Percentiles rank a stretch among this genome's conserved stretches.
phyloP scores from a whole-genome alignment of 2,113 vertebrate species.

The Python bivittatus region DNA sequence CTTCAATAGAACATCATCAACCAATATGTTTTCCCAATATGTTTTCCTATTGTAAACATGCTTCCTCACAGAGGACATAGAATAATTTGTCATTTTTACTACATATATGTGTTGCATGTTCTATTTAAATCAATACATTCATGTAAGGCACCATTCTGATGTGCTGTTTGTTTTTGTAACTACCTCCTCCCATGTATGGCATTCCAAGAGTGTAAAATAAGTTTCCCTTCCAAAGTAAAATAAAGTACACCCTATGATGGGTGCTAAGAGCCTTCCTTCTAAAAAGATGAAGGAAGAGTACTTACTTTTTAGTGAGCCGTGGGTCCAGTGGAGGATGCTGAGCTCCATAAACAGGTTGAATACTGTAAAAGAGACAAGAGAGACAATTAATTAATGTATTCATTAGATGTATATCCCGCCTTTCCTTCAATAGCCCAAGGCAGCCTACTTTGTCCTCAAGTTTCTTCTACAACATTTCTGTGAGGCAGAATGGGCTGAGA shows the following conservation, averaged over 20 bases:
- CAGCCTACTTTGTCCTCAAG: not conserved
- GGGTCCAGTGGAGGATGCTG: constrained; percentile 94
- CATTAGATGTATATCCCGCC: not conserved
- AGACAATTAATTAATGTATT: not conserved
- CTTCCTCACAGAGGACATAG: not conserved
- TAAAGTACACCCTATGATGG: not conserved
- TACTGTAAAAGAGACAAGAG: constrained; percentile 71
- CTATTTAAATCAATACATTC: not conserved
- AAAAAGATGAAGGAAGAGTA: constrained; percentile 20
- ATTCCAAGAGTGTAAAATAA: not conserved
- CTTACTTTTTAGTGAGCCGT: constrained; percentile 88
- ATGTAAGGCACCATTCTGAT: not conserved
- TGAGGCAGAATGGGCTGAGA: not conserved
- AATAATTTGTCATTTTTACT: not conserved
- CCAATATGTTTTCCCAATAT: not conserved
- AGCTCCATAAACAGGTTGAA: constrained; percentile 95
- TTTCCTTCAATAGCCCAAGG: not conserved
- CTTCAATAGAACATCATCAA: not conserved
- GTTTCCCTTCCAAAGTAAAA: not conserved
- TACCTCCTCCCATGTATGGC: not conserved
- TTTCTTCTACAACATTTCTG: not conserved
- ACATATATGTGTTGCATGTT: not conserved
- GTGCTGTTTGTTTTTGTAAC: not conserved
- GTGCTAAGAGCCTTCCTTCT: accelerated
- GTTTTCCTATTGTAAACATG: not conserved